These are phyloP conservation scores for Lampropteryx suffumata DNA, from an alignment of 2,888 invertebrate genomes.

Conservation along the genomic window DNA sequence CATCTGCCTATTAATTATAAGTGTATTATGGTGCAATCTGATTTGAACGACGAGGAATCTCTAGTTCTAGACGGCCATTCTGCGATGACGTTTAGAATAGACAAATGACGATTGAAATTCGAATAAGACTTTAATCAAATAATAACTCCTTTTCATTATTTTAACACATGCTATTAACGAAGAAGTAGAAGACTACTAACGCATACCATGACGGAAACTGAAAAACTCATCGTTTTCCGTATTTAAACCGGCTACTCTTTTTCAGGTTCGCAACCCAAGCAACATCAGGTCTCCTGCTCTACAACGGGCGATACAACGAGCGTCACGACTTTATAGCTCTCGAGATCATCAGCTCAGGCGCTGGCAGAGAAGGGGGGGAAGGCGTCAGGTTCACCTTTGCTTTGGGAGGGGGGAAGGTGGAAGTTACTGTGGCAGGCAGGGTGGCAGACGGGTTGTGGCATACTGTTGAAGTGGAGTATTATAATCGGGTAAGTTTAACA, in stretches of 20 bases:
- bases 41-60: no score
- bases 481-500: slow-evolving; percentile 87
- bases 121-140: no score
- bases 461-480: slow-evolving; percentile 90
- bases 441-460: slow-evolving; percentile 97
- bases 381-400: slow-evolving; percentile 94
- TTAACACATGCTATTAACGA: no score
- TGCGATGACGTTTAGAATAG: no score
- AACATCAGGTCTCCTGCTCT: slow-evolving; percentile 92
- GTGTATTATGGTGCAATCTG: no score
- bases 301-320: slow-evolving; percentile 98
- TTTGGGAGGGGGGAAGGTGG: slow-evolving; percentile 89
- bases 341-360: slow-evolving; percentile 88
- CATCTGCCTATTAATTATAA: no score
- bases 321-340: slow-evolving; percentile 96
- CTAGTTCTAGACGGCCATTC: no score
- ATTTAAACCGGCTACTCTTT: neutral
- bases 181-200: no score
- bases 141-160: no score
- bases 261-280: slow-evolving; percentile 93
- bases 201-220: no score
- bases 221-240: no score
- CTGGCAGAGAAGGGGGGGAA: slow-evolving; percentile 60
- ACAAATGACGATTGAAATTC: no score
- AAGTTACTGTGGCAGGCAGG: slow-evolving; percentile 86